Base-by-base conservation (phyloP, 2,797 vertebrate species). In the Morus bassanus region DNA sequence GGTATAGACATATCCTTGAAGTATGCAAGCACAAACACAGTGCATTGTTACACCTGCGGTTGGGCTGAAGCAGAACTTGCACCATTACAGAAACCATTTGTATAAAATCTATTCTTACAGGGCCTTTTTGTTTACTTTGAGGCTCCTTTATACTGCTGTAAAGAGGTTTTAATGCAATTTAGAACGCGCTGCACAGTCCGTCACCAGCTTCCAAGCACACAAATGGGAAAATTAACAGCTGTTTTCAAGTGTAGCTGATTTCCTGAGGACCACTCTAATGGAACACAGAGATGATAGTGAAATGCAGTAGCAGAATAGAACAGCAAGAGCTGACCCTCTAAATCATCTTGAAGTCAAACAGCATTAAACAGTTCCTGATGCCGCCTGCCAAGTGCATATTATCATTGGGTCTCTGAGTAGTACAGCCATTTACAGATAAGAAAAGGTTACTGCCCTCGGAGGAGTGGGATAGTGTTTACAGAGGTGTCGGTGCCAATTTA, bases 391-490 rank as follows among this genome's bases (percentile, higher is more conserved):
- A 94, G 92, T 65, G 88, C 74, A 1, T 72, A 12, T 94, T 95
- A 95, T 86, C 89, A 24, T 70, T 25, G 30, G 3, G 54, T 72
- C 94, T 96, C 85, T 8, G 78, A 77, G 85, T 23, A 61, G 95
- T 21, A 70, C 89, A 89, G 91, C 92, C 94, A 75, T 91, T 94
- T 65, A 74, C 70, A 95, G 97, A 95, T 96, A 93, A 97, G 95
- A 39, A 81, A 9, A 92, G 96, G 96, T 97, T 95, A 91, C 91
- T 86, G 91, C 94, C 94, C 97, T 97, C 11, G 6, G 45, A 95
- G 92, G 94, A 37, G 81, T 33, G 56, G 72, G 57, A 12, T 50
- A 13, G 48, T 93, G 80, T 95, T 93, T 88, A 56, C 84, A 67
- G 92, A 94, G 88, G 91, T 86, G 80, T 95, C 11, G 41, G 82